These are phyloP conservation scores for Tonatia bakeri DNA, from an alignment of 2,113 vertebrate species.

Conservation along the genomic window DNA sequence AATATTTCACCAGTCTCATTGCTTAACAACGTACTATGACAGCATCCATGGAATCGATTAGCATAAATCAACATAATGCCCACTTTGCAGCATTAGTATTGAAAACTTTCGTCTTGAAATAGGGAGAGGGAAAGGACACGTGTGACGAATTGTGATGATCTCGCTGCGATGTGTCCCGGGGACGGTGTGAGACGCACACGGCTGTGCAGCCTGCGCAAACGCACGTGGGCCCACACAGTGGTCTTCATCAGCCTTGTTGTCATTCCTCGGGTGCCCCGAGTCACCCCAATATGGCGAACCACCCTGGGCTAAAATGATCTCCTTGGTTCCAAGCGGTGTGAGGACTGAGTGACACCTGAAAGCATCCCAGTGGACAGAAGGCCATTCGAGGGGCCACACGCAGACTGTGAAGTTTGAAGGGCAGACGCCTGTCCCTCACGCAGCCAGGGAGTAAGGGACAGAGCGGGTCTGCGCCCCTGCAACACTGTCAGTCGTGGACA, in stretches of 20 bases:
- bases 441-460: conserved; percentile 46
- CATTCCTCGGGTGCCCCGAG: not conserved
- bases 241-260: not conserved
- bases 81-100: conserved; percentile 69
- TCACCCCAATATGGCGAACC: not conserved
- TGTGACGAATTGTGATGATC: conserved; percentile 41
- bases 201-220: rapidly evolving
- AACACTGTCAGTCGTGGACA: conserved; percentile 51
- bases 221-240: rapidly evolving
- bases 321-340: rapidly evolving
- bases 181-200: not conserved
- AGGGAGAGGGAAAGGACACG: not conserved
- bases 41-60: conserved; percentile 67
- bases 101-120: conserved; percentile 73
- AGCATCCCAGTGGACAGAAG: not conserved
- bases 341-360: rapidly evolving
- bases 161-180: not conserved
- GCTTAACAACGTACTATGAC: conserved; percentile 68
- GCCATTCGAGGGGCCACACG: not conserved
- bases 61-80: conserved; percentile 77
- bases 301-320: not conserved
- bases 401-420: conserved; percentile 40
- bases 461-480: not conserved
- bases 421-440: conserved; percentile 61
- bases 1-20: conserved; percentile 64